Conservation (phyloP, 2,888 invertebrate species). For the Drepanosiphum platanoidis region DNA sequence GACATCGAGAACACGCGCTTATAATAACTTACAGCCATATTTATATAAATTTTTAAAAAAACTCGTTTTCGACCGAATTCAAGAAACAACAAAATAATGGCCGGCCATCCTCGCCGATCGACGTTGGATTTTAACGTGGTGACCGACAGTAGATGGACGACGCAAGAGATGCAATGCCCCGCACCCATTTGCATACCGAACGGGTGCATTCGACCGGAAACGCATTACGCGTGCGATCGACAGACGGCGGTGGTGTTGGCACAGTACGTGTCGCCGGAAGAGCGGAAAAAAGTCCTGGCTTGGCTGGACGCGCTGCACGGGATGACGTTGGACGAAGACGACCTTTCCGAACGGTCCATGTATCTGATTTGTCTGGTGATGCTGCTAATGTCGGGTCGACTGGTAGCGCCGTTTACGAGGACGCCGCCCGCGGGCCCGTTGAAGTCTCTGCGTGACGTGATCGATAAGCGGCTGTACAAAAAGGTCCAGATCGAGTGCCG, state of each 20-base stretch:
- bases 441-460: neutral
- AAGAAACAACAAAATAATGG: too few species aligned
- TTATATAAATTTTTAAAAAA: too few species aligned
- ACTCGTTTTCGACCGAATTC: too few species aligned
- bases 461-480: conserved; percentile 21
- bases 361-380: conserved; percentile 38
- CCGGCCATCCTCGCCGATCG: neutral
- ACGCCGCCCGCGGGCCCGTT: neutral
- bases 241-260: conserved; percentile 25
- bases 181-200: conserved; percentile 28
- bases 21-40: too few species aligned
- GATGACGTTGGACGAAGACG: conserved; percentile 36
- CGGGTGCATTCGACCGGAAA: conserved; percentile 48
- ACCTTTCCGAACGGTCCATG: conserved; percentile 34
- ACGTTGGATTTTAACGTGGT: neutral
- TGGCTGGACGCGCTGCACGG: conserved; percentile 27
- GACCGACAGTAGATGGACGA: neutral
- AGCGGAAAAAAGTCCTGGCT: conserved; percentile 19
- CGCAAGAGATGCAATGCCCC: neutral
- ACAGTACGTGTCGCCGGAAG: conserved; percentile 41
- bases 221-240: conserved; percentile 48
- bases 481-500: conserved; percentile 31
- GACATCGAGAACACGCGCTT: too few species aligned
- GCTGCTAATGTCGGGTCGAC: conserved; percentile 27
- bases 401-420: conserved; percentile 40